A percentile compares a stretch with the other conserved stretches of the same genome.
These are phyloP conservation scores for Drosophila oshimai DNA, from an alignment of 1,140 invertebrate genomes.

Conservation along the genomic window DNA sequence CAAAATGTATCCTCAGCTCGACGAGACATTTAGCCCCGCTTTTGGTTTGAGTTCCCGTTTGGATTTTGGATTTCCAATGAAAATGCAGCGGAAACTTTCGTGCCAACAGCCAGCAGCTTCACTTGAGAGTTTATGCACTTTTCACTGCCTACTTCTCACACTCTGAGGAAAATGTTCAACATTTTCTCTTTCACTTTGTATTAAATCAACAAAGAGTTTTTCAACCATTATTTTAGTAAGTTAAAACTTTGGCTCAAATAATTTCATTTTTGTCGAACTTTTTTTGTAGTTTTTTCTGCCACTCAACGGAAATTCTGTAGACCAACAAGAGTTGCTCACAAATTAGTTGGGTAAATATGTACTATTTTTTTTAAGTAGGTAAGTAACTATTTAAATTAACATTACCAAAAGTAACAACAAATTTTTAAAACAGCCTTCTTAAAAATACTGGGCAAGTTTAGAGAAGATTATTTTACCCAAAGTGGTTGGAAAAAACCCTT, in stretches of 20 bases:
- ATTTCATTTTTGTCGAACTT: too few relatives aligned
- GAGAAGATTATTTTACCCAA: too few relatives aligned
- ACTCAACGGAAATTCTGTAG: too few relatives aligned
- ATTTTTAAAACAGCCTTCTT: too few relatives aligned
- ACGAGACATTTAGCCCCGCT: constrained; percentile 33
- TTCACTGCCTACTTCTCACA: constrained; percentile 8
- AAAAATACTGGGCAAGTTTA: too few relatives aligned
- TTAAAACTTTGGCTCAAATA: too few relatives aligned
- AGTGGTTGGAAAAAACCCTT: neutral
- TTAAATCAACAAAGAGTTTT: neutral
- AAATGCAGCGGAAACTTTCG: constrained; percentile 54
- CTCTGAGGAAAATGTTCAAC: neutral
- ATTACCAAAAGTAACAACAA: too few relatives aligned
- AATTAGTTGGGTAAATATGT: too few relatives aligned
- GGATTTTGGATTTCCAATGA: constrained; percentile 47
- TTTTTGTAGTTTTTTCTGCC: too few relatives aligned
- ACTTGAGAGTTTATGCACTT: constrained; percentile 37
- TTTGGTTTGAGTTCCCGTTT: neutral
- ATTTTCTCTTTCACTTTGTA: neutral
- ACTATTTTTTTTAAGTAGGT: too few relatives aligned
- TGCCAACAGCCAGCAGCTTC: constrained; percentile 3
- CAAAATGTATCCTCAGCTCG: constrained; percentile 62
- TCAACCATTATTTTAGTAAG: neutral
- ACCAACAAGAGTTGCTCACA: too few relatives aligned
- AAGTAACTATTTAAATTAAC: too few relatives aligned